Percentiles rank a stretch among this genome's conserved stretches.
These are phyloP conservation scores for Apocheima hispidaria DNA, from an alignment of 2,888 invertebrate genomes.

Conservation along the genomic window DNA sequence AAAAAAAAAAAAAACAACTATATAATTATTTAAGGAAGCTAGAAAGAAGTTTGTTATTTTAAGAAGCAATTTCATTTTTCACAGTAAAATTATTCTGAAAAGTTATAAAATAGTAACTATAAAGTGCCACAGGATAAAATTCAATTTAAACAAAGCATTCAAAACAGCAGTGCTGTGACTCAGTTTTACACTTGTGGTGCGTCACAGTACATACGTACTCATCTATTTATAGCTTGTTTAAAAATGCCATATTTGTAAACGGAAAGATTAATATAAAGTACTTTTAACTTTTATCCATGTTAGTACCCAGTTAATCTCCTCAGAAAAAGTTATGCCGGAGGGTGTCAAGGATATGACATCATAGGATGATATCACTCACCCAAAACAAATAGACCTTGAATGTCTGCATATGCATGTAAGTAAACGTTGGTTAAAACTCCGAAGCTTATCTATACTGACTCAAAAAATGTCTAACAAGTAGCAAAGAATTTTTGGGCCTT, in stretches of 20 bases:
- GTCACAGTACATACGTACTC: conserved; percentile 25
- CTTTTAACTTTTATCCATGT: conserved; percentile 1
- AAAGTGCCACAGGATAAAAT: conserved; percentile 3
- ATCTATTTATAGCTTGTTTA: conserved; percentile 28
- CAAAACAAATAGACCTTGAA: conserved; percentile 16
- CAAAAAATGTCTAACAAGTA: neutral
- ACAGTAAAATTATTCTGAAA: too few species aligned
- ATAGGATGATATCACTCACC: conserved; percentile 5
- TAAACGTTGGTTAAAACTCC: neutral
- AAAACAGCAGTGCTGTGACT: conserved; percentile 13
- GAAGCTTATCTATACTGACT: neutral
- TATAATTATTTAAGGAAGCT: too few species aligned
- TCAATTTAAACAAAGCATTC: conserved; percentile 3
- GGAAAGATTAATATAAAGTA: neutral
- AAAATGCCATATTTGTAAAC: conserved; percentile 9
- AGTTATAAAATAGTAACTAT: too few species aligned
- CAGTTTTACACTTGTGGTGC: conserved; percentile 25
- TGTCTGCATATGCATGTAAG: conserved; percentile 16
- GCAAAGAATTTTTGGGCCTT: neutral
- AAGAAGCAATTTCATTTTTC: too few species aligned
- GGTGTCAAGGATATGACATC: conserved; percentile 11
- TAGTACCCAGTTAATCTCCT: neutral
- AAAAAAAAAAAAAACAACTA: too few species aligned
- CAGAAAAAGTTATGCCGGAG: neutral
- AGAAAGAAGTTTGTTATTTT: too few species aligned